These are phyloP conservation scores for Hippopotamyrus pictus DNA, from an alignment of 2,797 vertebrate species.

Conservation along the genomic window DNA sequence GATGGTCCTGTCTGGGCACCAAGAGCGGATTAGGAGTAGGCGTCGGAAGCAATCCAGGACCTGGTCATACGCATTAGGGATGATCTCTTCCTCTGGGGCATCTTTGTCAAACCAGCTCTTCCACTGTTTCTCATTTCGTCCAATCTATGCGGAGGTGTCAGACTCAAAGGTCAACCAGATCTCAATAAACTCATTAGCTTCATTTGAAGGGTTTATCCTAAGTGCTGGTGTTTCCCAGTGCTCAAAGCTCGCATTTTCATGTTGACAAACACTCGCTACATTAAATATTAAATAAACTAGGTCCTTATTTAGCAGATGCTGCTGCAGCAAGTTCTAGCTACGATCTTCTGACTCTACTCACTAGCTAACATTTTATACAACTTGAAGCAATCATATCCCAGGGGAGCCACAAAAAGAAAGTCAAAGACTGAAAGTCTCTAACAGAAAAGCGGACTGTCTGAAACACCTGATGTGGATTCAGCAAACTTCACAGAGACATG, in stretches of 20 bases:
- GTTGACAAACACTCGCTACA: background rate
- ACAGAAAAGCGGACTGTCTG: background rate
- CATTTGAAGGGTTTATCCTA: background rate
- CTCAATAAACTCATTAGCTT: background rate
- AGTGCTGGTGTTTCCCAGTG: background rate
- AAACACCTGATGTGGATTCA: background rate
- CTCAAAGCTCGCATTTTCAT: background rate
- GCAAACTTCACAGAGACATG: background rate
- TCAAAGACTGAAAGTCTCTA: background rate
- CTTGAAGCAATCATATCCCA: background rate
- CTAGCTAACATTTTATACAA: background rate
- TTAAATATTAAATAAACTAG: background rate
- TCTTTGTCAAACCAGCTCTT: constrained; percentile 92
- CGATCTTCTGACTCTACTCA: background rate
- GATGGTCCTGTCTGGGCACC: constrained; percentile 93
- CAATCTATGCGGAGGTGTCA: constrained; percentile 61
- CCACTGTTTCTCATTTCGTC: constrained; percentile 83
- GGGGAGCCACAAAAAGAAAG: background rate
- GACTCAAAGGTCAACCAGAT: background rate
- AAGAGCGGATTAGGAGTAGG: constrained; percentile 88
- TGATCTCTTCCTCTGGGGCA: constrained; percentile 80
- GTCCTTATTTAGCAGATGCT: background rate
- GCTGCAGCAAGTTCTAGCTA: background rate
- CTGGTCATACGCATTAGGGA: constrained; percentile 80
- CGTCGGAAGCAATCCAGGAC: constrained; percentile 79